A percentile compares a stretch with the other conserved stretches of the same genome.
phyloP scores from a whole-genome alignment of 2,113 vertebrate genomes.

The Micromys minutus region DNA sequence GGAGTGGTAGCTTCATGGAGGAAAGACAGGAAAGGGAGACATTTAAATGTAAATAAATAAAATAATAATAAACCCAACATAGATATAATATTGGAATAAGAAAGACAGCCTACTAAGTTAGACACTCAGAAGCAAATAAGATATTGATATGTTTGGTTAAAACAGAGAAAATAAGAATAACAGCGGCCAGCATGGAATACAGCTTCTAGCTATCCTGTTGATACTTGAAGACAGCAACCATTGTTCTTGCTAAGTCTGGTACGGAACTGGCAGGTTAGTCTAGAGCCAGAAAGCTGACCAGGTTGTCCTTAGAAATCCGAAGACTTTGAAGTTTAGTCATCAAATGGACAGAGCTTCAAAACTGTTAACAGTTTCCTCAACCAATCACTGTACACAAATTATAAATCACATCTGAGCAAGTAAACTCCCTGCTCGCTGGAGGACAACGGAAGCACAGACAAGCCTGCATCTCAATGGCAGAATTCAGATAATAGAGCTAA shows the following conservation, averaged over 20 bases:
- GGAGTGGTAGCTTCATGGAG: too few relatives aligned
- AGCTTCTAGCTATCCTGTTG: not conserved
- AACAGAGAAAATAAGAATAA: not conserved
- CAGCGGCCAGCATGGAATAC: not conserved
- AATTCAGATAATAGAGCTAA: not conserved
- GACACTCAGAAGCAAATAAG: conserved; percentile 43
- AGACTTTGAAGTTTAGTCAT: not conserved
- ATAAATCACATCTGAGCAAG: not conserved
- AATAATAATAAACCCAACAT: not conserved
- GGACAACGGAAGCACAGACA: not conserved
- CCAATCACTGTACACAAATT: not conserved
- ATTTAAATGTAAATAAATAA: too few relatives aligned
- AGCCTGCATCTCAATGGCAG: not conserved
- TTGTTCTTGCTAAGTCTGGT: not conserved
- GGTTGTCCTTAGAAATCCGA: not conserved
- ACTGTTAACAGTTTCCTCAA: not conserved
- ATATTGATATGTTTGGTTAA: conserved; percentile 29
- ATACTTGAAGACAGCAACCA: not conserved
- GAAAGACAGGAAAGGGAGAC: too few relatives aligned
- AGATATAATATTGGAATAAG: not conserved
- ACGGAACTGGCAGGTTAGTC: too few relatives aligned
- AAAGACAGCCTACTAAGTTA: not conserved
- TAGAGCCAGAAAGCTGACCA: not conserved
- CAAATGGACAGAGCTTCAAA: not conserved
- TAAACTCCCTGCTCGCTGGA: not conserved